Evolutionary conservation across 92 coral and sea anemone species (phyloP).

Genomic region (Porites divaricata): DNA sequence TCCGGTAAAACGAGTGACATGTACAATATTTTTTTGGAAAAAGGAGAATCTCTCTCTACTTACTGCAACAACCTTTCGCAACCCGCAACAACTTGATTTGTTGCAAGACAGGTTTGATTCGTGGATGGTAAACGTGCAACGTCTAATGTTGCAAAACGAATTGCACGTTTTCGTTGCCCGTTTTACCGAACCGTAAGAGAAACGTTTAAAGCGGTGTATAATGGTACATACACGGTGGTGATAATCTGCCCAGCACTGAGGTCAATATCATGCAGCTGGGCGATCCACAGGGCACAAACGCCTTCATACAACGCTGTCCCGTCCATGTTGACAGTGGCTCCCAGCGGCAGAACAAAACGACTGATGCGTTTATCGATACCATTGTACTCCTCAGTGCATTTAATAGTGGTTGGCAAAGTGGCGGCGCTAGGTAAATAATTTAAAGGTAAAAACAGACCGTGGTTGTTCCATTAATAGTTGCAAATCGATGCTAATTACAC

Average conservation of each 20-base stretch:
- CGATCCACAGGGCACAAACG: constrained; percentile 88
- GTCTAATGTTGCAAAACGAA: too few species aligned
- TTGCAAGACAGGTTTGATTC: too few species aligned
- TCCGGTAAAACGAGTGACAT: too few species aligned
- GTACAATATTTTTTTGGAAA: too few species aligned
- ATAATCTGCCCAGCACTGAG: constrained; percentile 78
- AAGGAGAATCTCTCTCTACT: too few species aligned
- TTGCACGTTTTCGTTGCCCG: too few species aligned
- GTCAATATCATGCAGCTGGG: constrained; percentile 83
- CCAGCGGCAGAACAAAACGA: constrained; percentile 90
- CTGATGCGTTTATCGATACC: constrained; percentile 82
- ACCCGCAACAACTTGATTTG: too few species aligned
- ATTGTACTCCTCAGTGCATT: constrained; percentile 83
- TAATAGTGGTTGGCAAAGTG: constrained; percentile 91
- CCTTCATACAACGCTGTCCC: constrained; percentile 97
- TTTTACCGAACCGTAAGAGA: neutral
- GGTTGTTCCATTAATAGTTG: neutral
- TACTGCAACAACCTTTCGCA: too few species aligned
- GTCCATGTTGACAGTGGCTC: constrained; percentile 98
- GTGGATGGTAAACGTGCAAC: too few species aligned
- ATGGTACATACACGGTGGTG: constrained; percentile 79
- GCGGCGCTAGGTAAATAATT: constrained; percentile 72
- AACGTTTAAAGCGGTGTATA: neutral
- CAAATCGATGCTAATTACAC: too few species aligned
- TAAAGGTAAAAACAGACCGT: too few species aligned